Evolutionary conservation across 2,888 invertebrate species (phyloP).

Genomic region (Catonia carolina): DNA sequence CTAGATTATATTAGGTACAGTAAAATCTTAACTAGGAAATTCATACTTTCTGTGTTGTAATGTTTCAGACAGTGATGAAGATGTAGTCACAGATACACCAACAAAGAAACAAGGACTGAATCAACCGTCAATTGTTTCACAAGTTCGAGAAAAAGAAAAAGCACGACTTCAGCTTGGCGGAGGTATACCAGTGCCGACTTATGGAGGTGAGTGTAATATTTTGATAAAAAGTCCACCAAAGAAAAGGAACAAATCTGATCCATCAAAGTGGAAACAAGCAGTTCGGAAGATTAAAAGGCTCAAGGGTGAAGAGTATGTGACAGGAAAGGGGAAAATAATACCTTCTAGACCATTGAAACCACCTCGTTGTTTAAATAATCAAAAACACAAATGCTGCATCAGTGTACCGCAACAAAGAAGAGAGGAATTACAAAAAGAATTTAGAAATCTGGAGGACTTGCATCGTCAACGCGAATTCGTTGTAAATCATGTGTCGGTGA

Average conservation of each 20-base stretch:
- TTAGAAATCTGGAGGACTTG: not conserved
- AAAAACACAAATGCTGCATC: not conserved
- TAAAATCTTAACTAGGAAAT: too few relatives aligned
- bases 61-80: too few relatives aligned
- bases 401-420: not conserved
- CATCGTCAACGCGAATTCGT: not conserved
- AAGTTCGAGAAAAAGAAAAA: too few relatives aligned
- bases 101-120: too few relatives aligned
- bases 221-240: not conserved
- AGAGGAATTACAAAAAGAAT: conserved; percentile 1
- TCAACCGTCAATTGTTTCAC: too few relatives aligned
- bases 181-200: too few relatives aligned
- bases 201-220: too few relatives aligned
- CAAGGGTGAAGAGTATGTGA: conserved; percentile 3
- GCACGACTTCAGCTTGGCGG: too few relatives aligned
- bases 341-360: conserved; percentile 4
- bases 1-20: too few relatives aligned
- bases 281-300: too few relatives aligned
- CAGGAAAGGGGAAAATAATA: conserved; percentile 1
- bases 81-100: too few relatives aligned
- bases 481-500: not conserved
- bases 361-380: conserved; percentile 1
- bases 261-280: not conserved
- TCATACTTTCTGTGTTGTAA: too few relatives aligned
- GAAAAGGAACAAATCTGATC: conserved; percentile 2